Percentiles rank a stretch among this genome's conserved stretches.
phyloP scores from a whole-genome alignment of 2,797 vertebrate genomes.

The Borostomias antarcticus region DNA sequence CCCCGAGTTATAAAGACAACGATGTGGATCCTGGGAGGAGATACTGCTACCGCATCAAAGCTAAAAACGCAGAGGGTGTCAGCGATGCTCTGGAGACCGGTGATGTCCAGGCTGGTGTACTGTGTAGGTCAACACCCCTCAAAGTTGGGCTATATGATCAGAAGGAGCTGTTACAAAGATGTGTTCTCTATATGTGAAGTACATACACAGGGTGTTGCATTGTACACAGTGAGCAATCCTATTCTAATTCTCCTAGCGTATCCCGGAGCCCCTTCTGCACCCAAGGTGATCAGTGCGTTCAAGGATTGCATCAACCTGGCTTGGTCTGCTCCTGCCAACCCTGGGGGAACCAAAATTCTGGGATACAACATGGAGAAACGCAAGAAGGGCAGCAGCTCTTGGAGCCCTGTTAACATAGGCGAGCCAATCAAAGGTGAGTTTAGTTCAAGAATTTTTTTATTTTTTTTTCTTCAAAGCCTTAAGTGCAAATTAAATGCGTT shows the following conservation, averaged over 20 bases:
- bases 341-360: slow-evolving; percentile 76
- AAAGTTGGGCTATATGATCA: background rate
- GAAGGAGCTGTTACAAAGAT: too few species aligned
- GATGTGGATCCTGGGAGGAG: slow-evolving; percentile 80
- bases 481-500: too few species aligned
- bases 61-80: slow-evolving; percentile 80
- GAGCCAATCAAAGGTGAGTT: slow-evolving; percentile 78
- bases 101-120: slow-evolving; percentile 80
- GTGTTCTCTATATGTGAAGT: too few species aligned
- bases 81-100: slow-evolving; percentile 82
- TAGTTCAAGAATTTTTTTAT: too few species aligned
- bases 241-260: slow-evolving; percentile 72
- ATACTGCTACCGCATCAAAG: slow-evolving; percentile 86
- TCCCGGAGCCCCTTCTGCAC: slow-evolving; percentile 79
- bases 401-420: slow-evolving; percentile 80
- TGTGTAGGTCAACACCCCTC: slow-evolving; percentile 76
- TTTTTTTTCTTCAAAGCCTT: too few species aligned
- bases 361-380: slow-evolving; percentile 89
- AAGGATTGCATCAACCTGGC: slow-evolving; percentile 78
- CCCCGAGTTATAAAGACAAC: slow-evolving; percentile 75
- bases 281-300: slow-evolving; percentile 79
- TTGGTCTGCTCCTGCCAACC: slow-evolving; percentile 81
- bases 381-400: slow-evolving; percentile 83
- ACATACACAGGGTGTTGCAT: too few species aligned
- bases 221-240: too few species aligned